Evolutionary conservation across 2,888 invertebrate species (phyloP), one percentile per base, ranked within the genome.

Genomic region (Neoascia interrupta): DNA sequence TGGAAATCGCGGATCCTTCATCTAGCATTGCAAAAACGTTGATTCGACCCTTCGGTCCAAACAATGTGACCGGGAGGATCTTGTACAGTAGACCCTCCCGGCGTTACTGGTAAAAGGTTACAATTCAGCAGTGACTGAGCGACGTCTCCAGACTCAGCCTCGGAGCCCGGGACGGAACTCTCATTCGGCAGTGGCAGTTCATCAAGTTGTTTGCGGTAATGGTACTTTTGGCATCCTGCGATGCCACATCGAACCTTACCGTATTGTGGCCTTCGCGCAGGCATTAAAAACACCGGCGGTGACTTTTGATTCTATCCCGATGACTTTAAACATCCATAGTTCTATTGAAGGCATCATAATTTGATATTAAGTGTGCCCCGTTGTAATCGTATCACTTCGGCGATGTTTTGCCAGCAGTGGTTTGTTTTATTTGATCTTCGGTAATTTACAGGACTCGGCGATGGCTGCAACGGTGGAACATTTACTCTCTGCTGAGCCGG

Each of bases 301-400:
- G n/a, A n/a, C n/a, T n/a, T 37, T 73, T 80, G 1, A 61, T 68
- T 10, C 31, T 56, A 26, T 60, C n/a, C 69, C 56, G 23, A 4
- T 13, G 11, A 4, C 8, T 16, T 16, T 6, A 4, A 10, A 45
- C 36, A 18, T 26, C 26, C 1, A 23, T 8, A 1, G 37, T 3
- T 6, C 18, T 10, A 11, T 26, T 39, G 13, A 49, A 47, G 8
- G 28, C 19, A 11, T 45, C 1, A 64, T 41, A 53, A 63, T 31
- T 47, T 11, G 61, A 23, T 23, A 64, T 1, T 69, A 18, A 5
- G 64, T 45, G 21, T 1, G n/a, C 15, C 10, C 13, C 13, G 11
- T 15, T 15, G 15, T 13, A 26, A 1, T 45, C n/a, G 15, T 10
- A 21, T 13, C 45, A 36, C 53, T 51, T n/a, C n/a, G n/a, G n/a